Evolutionary conservation across 1,140 invertebrate genomes (phyloP).

Genomic region (Rhizoglyphus robini): DNA sequence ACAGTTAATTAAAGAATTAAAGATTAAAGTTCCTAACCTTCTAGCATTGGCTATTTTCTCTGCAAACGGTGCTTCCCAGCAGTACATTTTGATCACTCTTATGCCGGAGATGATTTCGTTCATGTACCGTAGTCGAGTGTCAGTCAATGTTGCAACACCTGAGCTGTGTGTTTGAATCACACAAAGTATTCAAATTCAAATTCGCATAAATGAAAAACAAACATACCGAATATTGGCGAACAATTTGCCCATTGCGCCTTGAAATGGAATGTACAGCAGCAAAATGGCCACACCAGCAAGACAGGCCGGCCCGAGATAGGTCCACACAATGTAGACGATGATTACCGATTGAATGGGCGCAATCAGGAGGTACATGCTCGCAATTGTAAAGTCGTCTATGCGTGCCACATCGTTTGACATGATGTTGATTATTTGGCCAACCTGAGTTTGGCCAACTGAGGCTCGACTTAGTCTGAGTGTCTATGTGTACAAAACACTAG

Average conservation of each 20-base stretch:
- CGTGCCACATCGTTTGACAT: constrained; percentile 65
- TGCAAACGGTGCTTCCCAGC: constrained; percentile 65
- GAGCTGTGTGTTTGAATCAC: too few relatives aligned
- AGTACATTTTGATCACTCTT: constrained; percentile 62
- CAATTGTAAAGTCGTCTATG: constrained; percentile 34
- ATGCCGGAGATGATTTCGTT: constrained; percentile 78
- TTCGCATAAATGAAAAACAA: too few relatives aligned
- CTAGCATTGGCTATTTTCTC: constrained; percentile 46
- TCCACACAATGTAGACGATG: constrained; percentile 21
- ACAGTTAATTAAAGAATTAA: neutral
- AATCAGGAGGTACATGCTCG: constrained; percentile 19
- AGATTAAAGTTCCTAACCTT: constrained; percentile 24
- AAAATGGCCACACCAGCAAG: constrained; percentile 17
- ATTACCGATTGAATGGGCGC: constrained; percentile 22
- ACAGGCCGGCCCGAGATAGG: constrained; percentile 14
- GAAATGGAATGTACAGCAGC: constrained; percentile 22
- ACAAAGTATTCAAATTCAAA: too few relatives aligned
- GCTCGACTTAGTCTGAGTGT: constrained; percentile 39
- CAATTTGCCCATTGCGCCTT: constrained; percentile 20
- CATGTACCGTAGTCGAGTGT: constrained; percentile 69
- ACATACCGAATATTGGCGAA: constrained; percentile 33
- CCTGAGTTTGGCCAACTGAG: constrained; percentile 56
- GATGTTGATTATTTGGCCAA: constrained; percentile 78
- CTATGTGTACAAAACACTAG: too few relatives aligned
- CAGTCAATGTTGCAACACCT: constrained; percentile 57